Percentiles rank a stretch among this genome's conserved stretches.
Evolutionary conservation across 2,113 vertebrate genomes (phyloP).

Genomic region (Bathybates hornii): DNA sequence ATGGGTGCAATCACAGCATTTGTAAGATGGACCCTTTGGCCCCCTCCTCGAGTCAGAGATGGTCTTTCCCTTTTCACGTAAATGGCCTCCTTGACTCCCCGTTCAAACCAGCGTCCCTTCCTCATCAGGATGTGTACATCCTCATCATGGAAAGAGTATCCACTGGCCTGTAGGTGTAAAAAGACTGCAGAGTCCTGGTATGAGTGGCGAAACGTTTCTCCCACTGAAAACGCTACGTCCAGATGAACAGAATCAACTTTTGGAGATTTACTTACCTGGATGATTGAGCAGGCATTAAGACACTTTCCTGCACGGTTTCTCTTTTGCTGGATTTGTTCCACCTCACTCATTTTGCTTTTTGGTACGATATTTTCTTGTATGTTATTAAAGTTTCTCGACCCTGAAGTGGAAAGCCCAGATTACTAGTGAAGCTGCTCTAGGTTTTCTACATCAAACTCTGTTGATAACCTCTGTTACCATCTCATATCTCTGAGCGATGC

Average conservation of each 20-base stretch:
- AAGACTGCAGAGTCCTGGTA: neutral
- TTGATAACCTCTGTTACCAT: neutral
- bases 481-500: neutral
- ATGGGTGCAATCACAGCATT: neutral
- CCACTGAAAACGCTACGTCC: neutral
- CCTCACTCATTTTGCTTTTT: neutral
- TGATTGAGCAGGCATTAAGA: neutral
- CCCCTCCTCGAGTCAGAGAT: neutral
- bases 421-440: neutral
- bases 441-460: neutral
- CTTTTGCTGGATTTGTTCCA: neutral
- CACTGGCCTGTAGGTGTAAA: neutral
- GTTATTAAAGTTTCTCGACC: neutral
- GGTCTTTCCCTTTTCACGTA: neutral
- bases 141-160: neutral
- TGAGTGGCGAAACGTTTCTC: fast-evolving
- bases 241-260: neutral
- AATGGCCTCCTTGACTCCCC: neutral
- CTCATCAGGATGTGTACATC: neutral
- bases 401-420: neutral
- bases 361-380: neutral
- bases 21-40: neutral
- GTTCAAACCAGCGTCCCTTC: neutral
- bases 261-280: neutral
- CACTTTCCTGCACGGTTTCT: neutral